Conservation (phyloP, 2,888 invertebrate species). For the Phaonia tiefii region DNA sequence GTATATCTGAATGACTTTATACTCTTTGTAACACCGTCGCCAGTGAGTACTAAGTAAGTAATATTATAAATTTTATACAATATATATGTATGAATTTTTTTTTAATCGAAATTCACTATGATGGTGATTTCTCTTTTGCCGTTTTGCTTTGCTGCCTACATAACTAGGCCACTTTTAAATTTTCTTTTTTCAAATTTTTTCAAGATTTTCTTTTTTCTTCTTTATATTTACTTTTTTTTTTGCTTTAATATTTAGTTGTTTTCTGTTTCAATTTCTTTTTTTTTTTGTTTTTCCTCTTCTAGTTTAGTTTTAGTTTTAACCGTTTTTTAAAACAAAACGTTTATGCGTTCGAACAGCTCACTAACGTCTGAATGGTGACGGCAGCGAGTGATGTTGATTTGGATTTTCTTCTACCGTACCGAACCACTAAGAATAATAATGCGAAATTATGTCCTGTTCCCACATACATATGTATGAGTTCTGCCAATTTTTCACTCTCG, state of each 20-base stretch:
- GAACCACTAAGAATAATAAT: constrained; percentile 37
- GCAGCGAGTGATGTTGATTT: constrained; percentile 58
- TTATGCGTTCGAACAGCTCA: constrained; percentile 76
- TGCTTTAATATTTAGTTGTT: no score
- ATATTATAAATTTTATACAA: no score
- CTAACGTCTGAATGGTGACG: constrained; percentile 74
- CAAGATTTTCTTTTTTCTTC: no score
- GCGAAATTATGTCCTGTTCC: constrained; percentile 68
- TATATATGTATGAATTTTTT: constrained; percentile 12
- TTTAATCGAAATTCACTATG: constrained; percentile 19
- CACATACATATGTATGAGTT: constrained; percentile 53
- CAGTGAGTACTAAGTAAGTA: constrained; percentile 12
- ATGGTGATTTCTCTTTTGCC: constrained; percentile 51
- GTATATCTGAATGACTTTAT: background rate
- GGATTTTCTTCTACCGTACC: constrained; percentile 53
- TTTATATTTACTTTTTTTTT: no score
- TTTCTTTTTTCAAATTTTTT: constrained; percentile 28
- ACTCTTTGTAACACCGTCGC: constrained; percentile 26
- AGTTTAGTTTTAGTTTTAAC: constrained; percentile 46
- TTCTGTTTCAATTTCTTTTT: constrained; percentile 26
- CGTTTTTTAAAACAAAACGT: constrained; percentile 71
- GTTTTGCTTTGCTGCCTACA: constrained; percentile 49
- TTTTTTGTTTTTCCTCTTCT: constrained; percentile 19
- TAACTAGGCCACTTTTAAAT: constrained; percentile 48
- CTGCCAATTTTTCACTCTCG: constrained; percentile 57